phyloP scores from a whole-genome alignment of 2,888 invertebrate species.

The Nezara viridula region DNA sequence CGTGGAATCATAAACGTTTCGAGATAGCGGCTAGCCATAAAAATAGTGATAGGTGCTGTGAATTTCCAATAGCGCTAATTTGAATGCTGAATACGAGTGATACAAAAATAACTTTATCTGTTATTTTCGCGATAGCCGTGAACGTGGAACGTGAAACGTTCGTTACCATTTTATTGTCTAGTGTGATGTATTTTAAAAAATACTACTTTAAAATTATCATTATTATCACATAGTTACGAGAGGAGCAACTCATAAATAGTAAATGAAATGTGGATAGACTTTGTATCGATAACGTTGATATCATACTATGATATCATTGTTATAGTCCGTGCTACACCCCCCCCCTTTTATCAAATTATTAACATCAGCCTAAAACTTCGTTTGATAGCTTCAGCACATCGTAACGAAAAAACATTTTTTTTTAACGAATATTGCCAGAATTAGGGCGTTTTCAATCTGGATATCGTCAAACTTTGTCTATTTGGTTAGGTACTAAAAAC shows the following conservation, averaged over 20 bases:
- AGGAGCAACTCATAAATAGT: background rate
- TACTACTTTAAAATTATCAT: background rate
- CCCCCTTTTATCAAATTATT: too few species aligned
- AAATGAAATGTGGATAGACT: background rate
- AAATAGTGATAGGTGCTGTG: conserved; percentile 8
- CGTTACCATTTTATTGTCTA: conserved; percentile 4
- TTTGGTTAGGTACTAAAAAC: too few species aligned
- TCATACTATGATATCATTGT: too few species aligned
- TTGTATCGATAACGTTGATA: background rate
- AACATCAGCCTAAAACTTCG: too few species aligned
- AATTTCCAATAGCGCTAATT: conserved; percentile 7
- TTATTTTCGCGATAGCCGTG: background rate
- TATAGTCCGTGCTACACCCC: too few species aligned
- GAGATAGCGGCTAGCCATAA: background rate
- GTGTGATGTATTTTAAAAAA: conserved; percentile 15
- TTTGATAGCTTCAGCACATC: too few species aligned
- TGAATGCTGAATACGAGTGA: conserved; percentile 12
- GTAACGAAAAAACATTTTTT: too few species aligned
- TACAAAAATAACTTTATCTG: conserved; percentile 45
- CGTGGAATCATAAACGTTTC: conserved; percentile 6
- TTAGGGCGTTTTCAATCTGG: too few species aligned
- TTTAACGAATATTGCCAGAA: too few species aligned
- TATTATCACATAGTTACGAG: background rate
- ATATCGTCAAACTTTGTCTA: too few species aligned
- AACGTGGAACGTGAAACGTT: background rate